Evolutionary conservation across 2,888 invertebrate species (phyloP).

Genomic region (Cabera pusaria): DNA sequence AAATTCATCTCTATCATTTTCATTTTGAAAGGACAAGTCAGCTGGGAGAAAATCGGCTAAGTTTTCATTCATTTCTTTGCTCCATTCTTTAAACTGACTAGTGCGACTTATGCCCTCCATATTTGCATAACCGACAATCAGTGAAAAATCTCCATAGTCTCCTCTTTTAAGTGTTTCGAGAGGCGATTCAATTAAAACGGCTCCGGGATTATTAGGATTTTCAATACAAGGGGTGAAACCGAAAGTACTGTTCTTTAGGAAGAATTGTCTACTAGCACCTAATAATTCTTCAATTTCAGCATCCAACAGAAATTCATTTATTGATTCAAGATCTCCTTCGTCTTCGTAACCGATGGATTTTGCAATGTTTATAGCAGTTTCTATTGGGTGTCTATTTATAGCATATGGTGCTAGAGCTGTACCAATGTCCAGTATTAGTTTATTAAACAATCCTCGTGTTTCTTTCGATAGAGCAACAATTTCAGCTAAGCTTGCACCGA

Average conservation of each 20-base stretch:
- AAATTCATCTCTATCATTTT: conserved; percentile 43
- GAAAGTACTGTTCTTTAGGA: conserved; percentile 67
- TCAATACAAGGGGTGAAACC: conserved; percentile 73
- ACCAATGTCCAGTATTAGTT: conserved; percentile 70
- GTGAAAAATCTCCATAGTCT: conserved; percentile 49
- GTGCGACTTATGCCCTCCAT: conserved; percentile 74
- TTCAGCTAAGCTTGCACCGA: conserved; percentile 85
- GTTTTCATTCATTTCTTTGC: conserved; percentile 63
- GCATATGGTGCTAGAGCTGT: conserved; percentile 67
- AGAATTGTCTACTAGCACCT: conserved; percentile 61
- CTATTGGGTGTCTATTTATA: conserved; percentile 63
- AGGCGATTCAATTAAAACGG: conserved; percentile 67
- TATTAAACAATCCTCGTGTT: conserved; percentile 60
- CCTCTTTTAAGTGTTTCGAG: conserved; percentile 56
- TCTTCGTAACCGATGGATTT: conserved; percentile 62
- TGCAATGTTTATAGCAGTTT: conserved; percentile 67
- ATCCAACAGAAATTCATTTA: conserved; percentile 65
- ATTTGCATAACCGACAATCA: conserved; percentile 64
- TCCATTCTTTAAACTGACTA: conserved; percentile 60
- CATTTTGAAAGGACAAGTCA: conserved; percentile 54
- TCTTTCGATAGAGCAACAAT: conserved; percentile 58
- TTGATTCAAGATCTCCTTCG: conserved; percentile 56
- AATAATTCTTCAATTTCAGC: conserved; percentile 47
- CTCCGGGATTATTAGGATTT: conserved; percentile 49
- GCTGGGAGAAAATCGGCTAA: conserved; percentile 66